Conservation (phyloP, 2,888 invertebrate genomes). For the Limnephilus rhombicus region DNA sequence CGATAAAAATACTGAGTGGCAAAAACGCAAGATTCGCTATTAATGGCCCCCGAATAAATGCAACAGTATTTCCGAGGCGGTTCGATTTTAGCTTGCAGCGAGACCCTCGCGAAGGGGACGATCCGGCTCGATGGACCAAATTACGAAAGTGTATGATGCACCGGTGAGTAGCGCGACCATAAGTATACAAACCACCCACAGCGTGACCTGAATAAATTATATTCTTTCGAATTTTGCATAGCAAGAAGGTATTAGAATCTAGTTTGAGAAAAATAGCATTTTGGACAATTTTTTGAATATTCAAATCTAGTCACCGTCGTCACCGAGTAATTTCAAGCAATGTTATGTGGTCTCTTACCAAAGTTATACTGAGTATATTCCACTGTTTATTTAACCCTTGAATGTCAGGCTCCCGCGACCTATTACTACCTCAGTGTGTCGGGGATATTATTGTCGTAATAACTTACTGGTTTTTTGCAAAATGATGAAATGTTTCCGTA, state of each 20-base stretch:
- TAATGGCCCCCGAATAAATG: not conserved
- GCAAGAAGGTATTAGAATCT: not conserved
- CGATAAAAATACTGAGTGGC: not conserved
- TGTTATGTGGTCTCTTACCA: too few species aligned
- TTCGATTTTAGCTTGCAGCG: not conserved
- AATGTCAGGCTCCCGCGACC: too few species aligned
- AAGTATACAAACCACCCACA: too few species aligned
- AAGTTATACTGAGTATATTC: not conserved
- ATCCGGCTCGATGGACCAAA: not conserved
- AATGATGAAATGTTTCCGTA: too few species aligned
- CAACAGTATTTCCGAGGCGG: not conserved
- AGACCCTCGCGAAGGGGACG: not conserved
- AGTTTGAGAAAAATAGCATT: not conserved
- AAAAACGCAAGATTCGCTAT: not conserved
- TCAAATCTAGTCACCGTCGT: not conserved
- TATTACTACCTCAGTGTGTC: too few species aligned
- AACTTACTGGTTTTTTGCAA: too few species aligned
- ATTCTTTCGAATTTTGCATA: not conserved
- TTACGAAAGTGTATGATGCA: not conserved
- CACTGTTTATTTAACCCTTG: not conserved
- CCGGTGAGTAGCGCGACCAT: not conserved
- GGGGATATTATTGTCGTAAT: too few species aligned
- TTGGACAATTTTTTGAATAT: not conserved
- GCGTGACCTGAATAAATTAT: not conserved
- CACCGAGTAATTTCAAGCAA: not conserved